Evolutionary conservation across 1,140 invertebrate genomes (phyloP).

Genomic region (Aricia agestis): DNA sequence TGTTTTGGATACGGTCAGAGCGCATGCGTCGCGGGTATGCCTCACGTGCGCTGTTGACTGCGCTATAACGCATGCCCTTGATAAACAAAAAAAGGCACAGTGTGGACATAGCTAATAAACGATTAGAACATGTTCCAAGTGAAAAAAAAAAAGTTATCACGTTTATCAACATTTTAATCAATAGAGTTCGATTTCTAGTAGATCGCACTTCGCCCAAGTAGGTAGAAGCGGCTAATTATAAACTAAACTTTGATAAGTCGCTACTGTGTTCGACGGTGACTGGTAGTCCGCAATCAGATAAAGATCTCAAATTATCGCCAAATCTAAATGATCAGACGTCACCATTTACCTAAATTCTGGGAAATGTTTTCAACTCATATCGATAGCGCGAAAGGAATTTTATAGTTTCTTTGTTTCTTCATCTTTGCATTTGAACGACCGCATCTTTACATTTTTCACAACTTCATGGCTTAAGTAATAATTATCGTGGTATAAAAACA

Average conservation of each 20-base stretch:
- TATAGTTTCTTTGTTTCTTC: not conserved
- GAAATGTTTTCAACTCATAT: conserved; percentile 32
- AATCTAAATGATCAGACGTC: conserved; percentile 48
- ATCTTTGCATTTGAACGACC: not conserved
- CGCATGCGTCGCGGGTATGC: no score
- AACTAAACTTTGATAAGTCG: not conserved
- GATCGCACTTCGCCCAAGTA: no score
- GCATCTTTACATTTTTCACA: not conserved
- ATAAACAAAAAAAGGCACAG: no score
- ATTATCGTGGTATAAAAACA: no score
- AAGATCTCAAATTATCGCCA: conserved; percentile 23
- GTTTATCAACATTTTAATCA: no score
- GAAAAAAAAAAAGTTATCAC: no score
- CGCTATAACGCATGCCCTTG: no score
- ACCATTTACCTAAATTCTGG: conserved; percentile 33
- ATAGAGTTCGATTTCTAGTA: no score
- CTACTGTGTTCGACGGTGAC: not conserved
- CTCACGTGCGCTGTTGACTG: no score
- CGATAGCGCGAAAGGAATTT: not conserved
- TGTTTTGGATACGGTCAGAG: no score
- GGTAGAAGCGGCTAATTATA: not conserved
- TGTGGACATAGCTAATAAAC: no score
- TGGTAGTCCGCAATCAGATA: conserved; percentile 5
- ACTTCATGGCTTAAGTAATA: not conserved
- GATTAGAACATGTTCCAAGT: no score